Evolutionary conservation across 2,797 vertebrate species (phyloP).

Genomic region (Euphonia xanthogaster): DNA sequence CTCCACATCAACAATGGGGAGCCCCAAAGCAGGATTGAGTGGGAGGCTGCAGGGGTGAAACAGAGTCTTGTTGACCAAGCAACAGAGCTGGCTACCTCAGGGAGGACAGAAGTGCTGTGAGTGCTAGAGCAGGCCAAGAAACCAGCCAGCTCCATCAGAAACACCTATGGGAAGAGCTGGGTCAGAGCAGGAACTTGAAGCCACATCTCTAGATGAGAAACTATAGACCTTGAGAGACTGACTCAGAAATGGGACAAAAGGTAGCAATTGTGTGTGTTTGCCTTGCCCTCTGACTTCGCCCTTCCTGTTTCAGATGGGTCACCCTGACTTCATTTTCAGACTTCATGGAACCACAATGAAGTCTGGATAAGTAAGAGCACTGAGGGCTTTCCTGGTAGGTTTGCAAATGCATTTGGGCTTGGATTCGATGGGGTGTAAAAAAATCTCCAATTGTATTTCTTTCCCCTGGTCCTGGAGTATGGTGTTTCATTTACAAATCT

Average conservation of each 20-base stretch:
- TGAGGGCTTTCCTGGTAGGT: background rate
- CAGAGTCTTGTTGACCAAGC: background rate
- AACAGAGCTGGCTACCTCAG: background rate
- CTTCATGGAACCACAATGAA: background rate
- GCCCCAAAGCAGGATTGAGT: background rate
- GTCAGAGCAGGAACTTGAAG: background rate
- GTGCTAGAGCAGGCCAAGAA: background rate
- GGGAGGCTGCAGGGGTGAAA: background rate
- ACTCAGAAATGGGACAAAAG: background rate
- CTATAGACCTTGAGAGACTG: background rate
- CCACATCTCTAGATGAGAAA: background rate
- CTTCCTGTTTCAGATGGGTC: slow-evolving; percentile 11
- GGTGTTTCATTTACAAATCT: background rate
- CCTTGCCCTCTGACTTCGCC: slow-evolving; percentile 18
- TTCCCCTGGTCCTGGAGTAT: background rate
- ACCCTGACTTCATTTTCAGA: slow-evolving; percentile 17
- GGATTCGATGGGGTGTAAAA: background rate
- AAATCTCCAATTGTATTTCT: background rate
- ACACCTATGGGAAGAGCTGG: accelerated
- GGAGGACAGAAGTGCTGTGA: background rate
- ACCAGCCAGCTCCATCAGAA: background rate
- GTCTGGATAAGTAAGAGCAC: background rate
- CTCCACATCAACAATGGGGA: background rate
- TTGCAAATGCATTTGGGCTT: background rate
- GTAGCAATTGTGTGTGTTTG: slow-evolving; percentile 25